Conservation (phyloP, 2,113 vertebrate genomes). For the Tetraodon nigroviridis region DNA sequence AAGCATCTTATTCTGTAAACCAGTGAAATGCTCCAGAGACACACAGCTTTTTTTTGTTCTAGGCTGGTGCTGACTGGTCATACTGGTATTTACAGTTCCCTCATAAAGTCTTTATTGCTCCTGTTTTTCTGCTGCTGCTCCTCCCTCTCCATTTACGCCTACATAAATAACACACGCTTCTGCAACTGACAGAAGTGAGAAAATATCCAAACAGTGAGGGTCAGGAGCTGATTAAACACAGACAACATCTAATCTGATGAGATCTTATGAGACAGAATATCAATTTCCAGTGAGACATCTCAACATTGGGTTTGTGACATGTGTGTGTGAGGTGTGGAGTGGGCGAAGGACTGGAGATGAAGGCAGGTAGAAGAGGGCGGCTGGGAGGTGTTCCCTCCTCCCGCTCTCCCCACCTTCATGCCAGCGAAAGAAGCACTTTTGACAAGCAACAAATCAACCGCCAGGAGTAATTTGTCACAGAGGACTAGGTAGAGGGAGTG, state of each 20-base stretch:
- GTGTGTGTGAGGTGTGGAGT: constrained; percentile 5
- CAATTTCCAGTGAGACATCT: constrained; percentile 51
- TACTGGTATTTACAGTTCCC: constrained; percentile 38
- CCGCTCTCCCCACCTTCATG: constrained; percentile 51
- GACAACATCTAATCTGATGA: constrained; percentile 60
- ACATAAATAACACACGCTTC: constrained; percentile 33
- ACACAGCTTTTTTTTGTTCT: constrained; percentile 25
- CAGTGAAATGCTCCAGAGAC: constrained; percentile 26
- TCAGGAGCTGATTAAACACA: constrained; percentile 51
- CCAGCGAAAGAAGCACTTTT: constrained; percentile 61
- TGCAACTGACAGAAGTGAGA: constrained; percentile 19
- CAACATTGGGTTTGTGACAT: constrained; percentile 20
- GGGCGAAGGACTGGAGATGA: constrained; percentile 15
- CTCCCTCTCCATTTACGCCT: constrained; percentile 37
- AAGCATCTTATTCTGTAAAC: constrained; percentile 34
- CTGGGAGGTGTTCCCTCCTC: constrained; percentile 28
- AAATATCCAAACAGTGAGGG: constrained; percentile 28
- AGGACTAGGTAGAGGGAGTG: constrained; percentile 51
- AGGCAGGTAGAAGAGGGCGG: constrained; percentile 22
- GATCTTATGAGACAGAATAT: constrained; percentile 59
- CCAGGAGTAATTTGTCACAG: constrained; percentile 73
- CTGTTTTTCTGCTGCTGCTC: constrained; percentile 6
- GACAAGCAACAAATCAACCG: constrained; percentile 76
- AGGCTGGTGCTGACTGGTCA: constrained; percentile 12
- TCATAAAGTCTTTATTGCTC: constrained; percentile 40